Conservation (phyloP, 2,113 vertebrate genomes). For the Eptesicus fuscus region DNA sequence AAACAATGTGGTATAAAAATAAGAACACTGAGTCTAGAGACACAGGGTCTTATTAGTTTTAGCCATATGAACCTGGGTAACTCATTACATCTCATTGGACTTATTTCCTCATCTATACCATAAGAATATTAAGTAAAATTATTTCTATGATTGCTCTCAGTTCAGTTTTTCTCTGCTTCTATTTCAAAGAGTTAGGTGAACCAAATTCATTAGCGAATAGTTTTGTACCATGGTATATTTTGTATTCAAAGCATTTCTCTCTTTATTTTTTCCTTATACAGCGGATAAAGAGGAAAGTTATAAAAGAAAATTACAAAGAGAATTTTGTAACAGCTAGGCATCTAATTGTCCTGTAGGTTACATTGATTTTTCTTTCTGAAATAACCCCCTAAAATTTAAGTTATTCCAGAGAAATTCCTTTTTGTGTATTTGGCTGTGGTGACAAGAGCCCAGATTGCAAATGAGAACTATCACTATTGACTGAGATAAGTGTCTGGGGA, state of each 20-base stretch:
- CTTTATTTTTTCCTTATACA: background rate
- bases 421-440: background rate
- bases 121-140: background rate
- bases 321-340: slow-evolving; percentile 1
- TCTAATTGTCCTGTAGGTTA: background rate
- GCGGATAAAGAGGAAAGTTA: background rate
- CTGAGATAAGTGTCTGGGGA: background rate
- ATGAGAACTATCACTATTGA: background rate
- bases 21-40: background rate
- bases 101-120: background rate
- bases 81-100: background rate
- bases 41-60: background rate
- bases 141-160: background rate
- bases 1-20: background rate
- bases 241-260: background rate
- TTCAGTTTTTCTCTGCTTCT: background rate
- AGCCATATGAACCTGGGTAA: background rate
- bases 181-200: slow-evolving; percentile 6
- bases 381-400: background rate
- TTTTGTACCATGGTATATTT: background rate
- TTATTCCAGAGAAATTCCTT: slow-evolving; percentile 24
- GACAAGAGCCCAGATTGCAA: background rate
- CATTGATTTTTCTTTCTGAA: slow-evolving; percentile 19
- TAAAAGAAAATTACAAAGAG: slow-evolving; percentile 10
- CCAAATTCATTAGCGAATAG: background rate